These are phyloP conservation scores for Neodon shergylaensis DNA, from an alignment of 2,113 vertebrate species.

Conservation along the genomic window DNA sequence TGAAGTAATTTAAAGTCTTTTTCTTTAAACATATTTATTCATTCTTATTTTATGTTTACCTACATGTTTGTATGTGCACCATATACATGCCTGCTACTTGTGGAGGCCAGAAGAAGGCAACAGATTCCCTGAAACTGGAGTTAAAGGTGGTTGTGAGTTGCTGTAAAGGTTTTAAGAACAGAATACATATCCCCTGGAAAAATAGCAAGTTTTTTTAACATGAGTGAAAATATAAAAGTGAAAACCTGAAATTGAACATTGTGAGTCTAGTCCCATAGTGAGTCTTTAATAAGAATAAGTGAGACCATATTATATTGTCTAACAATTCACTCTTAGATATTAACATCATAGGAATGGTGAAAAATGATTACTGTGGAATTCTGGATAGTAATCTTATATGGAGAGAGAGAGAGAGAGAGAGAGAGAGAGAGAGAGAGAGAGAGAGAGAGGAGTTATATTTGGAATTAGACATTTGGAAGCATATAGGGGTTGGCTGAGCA, in stretches of 20 bases:
- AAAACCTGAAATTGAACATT: too few relatives aligned
- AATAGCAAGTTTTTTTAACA: neutral
- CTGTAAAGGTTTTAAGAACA: neutral
- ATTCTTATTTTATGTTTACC: neutral
- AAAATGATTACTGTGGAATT: constrained; percentile 20
- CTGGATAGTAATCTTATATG: neutral
- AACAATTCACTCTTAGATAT: neutral
- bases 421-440: neutral
- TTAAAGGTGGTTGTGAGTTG: neutral
- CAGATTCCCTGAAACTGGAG: neutral
- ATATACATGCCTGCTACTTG: neutral
- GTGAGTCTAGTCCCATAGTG: neutral
- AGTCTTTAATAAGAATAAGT: neutral
- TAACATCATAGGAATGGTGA: neutral
- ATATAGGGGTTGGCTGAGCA: neutral
- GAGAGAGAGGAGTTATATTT: neutral
- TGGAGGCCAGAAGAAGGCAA: neutral
- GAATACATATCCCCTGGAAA: neutral
- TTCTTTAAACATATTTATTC: neutral
- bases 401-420: neutral
- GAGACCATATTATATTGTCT: neutral
- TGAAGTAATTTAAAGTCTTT: neutral
- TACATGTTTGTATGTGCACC: neutral
- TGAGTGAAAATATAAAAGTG: too few relatives aligned
- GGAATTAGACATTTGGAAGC: neutral